A percentile compares a stretch with the other conserved stretches of the same genome.
Evolutionary conservation across 1,140 invertebrate genomes (phyloP).

Genomic region (Rhyzopertha dominica): DNA sequence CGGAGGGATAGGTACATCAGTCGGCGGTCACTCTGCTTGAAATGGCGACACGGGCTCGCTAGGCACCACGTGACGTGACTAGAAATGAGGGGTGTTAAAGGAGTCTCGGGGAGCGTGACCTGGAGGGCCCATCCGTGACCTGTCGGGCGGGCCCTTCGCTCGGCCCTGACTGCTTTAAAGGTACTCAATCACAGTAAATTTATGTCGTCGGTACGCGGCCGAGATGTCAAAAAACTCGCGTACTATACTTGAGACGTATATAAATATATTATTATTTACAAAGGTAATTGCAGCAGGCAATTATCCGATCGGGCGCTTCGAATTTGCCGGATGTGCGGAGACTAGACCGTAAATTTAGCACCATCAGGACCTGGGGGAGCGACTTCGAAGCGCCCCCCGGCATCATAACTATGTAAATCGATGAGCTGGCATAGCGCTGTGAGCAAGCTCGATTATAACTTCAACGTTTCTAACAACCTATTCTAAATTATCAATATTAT

Average conservation of each 20-base stretch:
- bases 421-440: conserved; percentile 19
- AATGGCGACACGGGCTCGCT: no score
- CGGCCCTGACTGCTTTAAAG: conserved; percentile 30
- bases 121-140: conserved; percentile 26
- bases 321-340: no score
- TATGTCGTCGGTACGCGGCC: no score
- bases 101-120: conserved; percentile 29
- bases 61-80: no score
- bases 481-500: conserved; percentile 43
- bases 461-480: conserved; percentile 36
- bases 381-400: background rate
- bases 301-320: no score
- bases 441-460: conserved; percentile 38
- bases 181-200: conserved; percentile 35
- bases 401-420: no score
- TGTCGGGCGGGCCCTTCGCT: conserved; percentile 24
- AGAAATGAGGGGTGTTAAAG: conserved; percentile 31
- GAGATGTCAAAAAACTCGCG: no score
- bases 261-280: no score
- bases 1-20: conserved; percentile 39
- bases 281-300: no score
- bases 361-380: no score
- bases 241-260: no score
- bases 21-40: conserved; percentile 38
- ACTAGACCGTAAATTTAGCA: no score